A percentile compares a stretch with the other conserved stretches of the same genome.
Conservation (phyloP, 2,888 invertebrate species). For the Tiliacea aurago region DNA sequence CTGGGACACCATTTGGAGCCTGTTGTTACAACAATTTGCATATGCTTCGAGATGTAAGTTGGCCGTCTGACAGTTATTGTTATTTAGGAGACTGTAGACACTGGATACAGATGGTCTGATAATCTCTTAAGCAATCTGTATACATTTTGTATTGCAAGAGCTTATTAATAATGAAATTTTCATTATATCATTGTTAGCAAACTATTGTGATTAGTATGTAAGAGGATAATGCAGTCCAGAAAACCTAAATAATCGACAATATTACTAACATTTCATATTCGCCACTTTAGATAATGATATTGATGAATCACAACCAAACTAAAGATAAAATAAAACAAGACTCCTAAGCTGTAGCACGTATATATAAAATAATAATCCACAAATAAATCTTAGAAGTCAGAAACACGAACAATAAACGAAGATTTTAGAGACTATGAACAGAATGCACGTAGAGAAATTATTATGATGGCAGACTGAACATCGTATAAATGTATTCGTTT, state of each 20-base stretch:
- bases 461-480: constrained; percentile 63
- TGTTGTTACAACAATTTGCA: constrained; percentile 80
- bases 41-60: constrained; percentile 68
- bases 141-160: background rate
- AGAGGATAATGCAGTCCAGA: background rate
- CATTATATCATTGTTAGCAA: background rate
- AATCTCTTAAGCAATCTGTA: background rate
- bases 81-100: constrained; percentile 52
- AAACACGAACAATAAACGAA: constrained; percentile 46
- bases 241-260: no score
- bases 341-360: background rate
- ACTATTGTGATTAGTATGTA: background rate
- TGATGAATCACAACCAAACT: background rate
- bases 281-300: background rate
- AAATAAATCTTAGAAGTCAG: constrained; percentile 33
- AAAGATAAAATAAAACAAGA: constrained; percentile 7
- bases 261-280: background rate
- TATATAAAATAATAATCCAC: constrained; percentile 15
- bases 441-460: constrained; percentile 66
- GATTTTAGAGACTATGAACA: constrained; percentile 59
- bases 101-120: constrained; percentile 10
- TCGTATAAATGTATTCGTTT: constrained; percentile 65
- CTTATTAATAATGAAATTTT: background rate
- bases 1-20: constrained; percentile 74
- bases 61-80: constrained; percentile 60